A percentile compares a stretch with the other conserved stretches of the same genome.
Evolutionary conservation across 2,888 invertebrate genomes (phyloP).

Genomic region (Asteroscopus sphinx): DNA sequence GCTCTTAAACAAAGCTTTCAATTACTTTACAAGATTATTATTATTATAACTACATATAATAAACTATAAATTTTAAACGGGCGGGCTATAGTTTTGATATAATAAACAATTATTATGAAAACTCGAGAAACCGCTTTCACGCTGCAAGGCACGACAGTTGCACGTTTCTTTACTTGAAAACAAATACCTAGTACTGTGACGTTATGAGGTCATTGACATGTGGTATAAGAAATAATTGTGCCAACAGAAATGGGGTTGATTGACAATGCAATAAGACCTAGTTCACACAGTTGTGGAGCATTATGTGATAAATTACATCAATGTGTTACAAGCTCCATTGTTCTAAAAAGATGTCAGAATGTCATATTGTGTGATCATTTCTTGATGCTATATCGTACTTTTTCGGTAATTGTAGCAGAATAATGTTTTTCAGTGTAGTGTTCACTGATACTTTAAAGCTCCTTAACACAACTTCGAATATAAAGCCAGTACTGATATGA

Average conservation of each 20-base stretch:
- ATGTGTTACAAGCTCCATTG: conserved; percentile 49
- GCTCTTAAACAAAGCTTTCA: conserved; percentile 37
- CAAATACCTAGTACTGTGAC: conserved; percentile 30
- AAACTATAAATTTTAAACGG: conserved; percentile 27
- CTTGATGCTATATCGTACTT: conserved; percentile 14
- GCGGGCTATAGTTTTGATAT: conserved; percentile 27
- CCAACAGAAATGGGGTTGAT: conserved; percentile 41
- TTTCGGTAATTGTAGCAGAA: background rate
- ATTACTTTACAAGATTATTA: background rate
- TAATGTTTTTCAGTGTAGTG: background rate
- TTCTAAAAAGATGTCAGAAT: conserved; percentile 46
- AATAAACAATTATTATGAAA: conserved; percentile 50
- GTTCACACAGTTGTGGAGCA: conserved; percentile 47
- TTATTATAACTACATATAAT: no score
- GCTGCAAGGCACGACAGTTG: conserved; percentile 21
- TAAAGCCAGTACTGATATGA: conserved; percentile 27
- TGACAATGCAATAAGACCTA: conserved; percentile 50
- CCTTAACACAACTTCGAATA: background rate
- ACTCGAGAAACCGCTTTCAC: conserved; percentile 54
- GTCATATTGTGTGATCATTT: conserved; percentile 21
- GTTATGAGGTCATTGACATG: conserved; percentile 56
- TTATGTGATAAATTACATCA: conserved; percentile 52
- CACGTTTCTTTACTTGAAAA: conserved; percentile 31
- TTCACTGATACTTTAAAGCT: conserved; percentile 7
- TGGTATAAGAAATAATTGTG: conserved; percentile 34